phyloP scores from a whole-genome alignment of 2,888 invertebrate species.

The Oegoconia quadripuncta region DNA sequence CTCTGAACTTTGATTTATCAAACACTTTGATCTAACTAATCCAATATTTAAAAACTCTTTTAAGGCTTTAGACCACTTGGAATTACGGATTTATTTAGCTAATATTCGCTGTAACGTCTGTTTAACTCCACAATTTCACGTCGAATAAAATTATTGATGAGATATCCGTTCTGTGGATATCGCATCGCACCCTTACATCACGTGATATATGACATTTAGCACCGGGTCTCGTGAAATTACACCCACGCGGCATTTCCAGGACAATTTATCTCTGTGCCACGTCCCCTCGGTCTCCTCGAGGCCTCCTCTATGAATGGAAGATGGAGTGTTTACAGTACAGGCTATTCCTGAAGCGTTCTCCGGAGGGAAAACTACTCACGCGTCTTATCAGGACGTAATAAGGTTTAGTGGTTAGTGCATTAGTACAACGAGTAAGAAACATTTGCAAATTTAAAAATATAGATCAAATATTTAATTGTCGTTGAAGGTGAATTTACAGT shows the following conservation, averaged over 20 bases:
- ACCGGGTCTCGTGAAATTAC: conserved; percentile 10
- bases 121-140: too few relatives aligned
- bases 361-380: conserved; percentile 12
- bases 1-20: too few relatives aligned
- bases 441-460: not conserved
- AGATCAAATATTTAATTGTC: not conserved
- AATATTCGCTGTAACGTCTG: too few relatives aligned
- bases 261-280: conserved; percentile 21
- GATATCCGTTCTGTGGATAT: not conserved
- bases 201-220: conserved; percentile 21
- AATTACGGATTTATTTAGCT: too few relatives aligned
- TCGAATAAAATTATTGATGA: not conserved
- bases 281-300: conserved; percentile 12
- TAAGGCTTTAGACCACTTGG: too few relatives aligned
- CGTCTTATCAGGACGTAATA: conserved; percentile 7
- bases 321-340: conserved; percentile 31
- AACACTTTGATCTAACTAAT: too few relatives aligned
- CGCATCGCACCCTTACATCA: conserved; percentile 11
- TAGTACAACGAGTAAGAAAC: not conserved
- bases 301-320: conserved; percentile 24
- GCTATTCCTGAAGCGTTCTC: conserved; percentile 9
- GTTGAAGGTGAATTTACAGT: too few relatives aligned
- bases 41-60: too few relatives aligned
- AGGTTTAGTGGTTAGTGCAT: not conserved
- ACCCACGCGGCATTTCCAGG: conserved; percentile 32